phyloP scores from a whole-genome alignment of 2,888 invertebrate species.

The Parnassius mnemosyne region DNA sequence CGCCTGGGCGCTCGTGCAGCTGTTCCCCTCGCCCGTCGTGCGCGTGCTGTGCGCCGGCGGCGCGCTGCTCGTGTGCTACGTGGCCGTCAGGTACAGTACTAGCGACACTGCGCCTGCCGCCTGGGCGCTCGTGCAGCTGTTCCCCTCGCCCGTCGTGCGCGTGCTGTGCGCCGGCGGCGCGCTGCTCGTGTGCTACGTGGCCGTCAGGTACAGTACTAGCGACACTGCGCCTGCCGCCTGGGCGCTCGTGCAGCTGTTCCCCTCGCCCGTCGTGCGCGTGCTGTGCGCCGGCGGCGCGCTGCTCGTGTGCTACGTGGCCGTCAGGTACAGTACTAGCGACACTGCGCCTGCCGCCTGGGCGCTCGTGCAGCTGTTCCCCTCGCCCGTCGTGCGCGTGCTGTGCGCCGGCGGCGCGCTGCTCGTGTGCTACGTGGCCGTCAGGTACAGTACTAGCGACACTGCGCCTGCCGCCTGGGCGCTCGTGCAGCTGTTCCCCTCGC shows the following conservation, averaged over 20 bases:
- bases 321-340: slow-evolving; percentile 68
- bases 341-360: slow-evolving; percentile 85
- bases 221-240: too few relatives aligned
- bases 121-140: slow-evolving; percentile 81
- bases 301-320: slow-evolving; percentile 88
- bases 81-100: slow-evolving; percentile 72
- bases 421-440: slow-evolving; percentile 88
- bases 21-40: slow-evolving; percentile 42
- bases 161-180: slow-evolving; percentile 91
- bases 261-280: slow-evolving; percentile 77
- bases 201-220: slow-evolving; percentile 82
- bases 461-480: slow-evolving; percentile 82
- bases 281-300: slow-evolving; percentile 89
- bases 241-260: too few relatives aligned
- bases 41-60: slow-evolving; percentile 91
- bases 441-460: slow-evolving; percentile 78
- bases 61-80: slow-evolving; percentile 88
- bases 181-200: slow-evolving; percentile 90
- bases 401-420: slow-evolving; percentile 90
- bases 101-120: slow-evolving; percentile 83
- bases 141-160: slow-evolving; percentile 87
- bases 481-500: slow-evolving; percentile 88
- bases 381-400: slow-evolving; percentile 89
- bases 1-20: too few relatives aligned
- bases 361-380: slow-evolving; percentile 85